Conservation (phyloP, 2,797 vertebrate species). For the Pipistrellus kuhlii region DNA sequence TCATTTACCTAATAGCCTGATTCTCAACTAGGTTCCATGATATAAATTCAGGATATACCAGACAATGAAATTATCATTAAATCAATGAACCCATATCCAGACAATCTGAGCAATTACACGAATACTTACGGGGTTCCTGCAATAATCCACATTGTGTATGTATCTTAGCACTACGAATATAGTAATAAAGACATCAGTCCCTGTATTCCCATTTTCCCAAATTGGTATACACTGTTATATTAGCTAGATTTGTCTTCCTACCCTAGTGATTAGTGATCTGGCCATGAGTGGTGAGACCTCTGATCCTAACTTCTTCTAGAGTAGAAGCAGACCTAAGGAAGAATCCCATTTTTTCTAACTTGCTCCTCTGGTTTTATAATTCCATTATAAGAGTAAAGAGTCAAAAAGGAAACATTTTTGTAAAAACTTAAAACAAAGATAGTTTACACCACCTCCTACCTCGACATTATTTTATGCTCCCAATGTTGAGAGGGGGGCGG, state of each 20-base stretch:
- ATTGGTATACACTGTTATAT: not conserved
- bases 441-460: not conserved
- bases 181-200: not conserved
- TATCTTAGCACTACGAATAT: not conserved
- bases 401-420: not conserved
- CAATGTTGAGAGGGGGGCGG: rapidly evolving
- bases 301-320: not conserved
- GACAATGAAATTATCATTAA: not conserved
- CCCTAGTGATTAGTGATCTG: not conserved
- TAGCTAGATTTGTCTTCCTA: not conserved
- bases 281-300: not conserved
- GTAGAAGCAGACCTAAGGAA: not conserved
- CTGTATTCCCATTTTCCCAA: not conserved
- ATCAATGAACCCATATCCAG: not conserved
- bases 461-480: not conserved
- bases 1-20: not conserved
- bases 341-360: not conserved
- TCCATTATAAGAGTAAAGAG: not conserved
- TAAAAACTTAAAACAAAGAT: not conserved
- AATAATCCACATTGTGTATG: not conserved
- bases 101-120: not conserved
- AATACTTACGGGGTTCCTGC: not conserved
- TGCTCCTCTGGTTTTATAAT: not conserved
- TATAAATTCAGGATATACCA: not conserved
- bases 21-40: not conserved